A percentile compares a stretch with the other conserved stretches of the same genome.
phyloP scores from a whole-genome alignment of 2,113 vertebrate species.

The Noctilio leporinus region DNA sequence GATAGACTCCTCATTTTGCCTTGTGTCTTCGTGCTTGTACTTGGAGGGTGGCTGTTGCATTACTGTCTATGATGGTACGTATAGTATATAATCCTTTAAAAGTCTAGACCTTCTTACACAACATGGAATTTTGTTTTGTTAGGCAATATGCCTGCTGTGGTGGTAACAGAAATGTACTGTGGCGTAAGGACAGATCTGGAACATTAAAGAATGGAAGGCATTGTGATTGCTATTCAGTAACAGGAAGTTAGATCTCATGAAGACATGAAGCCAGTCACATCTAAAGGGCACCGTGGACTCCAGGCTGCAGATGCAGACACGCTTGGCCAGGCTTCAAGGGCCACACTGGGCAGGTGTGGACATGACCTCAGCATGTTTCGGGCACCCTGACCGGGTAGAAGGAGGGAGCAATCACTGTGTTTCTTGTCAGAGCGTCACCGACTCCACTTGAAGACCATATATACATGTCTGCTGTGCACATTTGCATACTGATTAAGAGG shows the following conservation, averaged over 20 bases:
- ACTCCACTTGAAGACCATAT: not conserved
- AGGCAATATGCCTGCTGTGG: not conserved
- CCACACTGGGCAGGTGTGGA: not conserved
- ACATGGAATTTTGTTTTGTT: not conserved
- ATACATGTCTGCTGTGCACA: not conserved
- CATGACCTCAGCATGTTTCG: not conserved
- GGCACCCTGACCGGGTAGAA: not conserved
- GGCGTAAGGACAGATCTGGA: not conserved
- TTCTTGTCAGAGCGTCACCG: not conserved
- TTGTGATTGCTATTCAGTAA: not conserved
- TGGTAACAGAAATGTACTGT: not conserved
- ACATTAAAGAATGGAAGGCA: slow-evolving; percentile 3
- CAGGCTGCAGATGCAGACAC: not conserved
- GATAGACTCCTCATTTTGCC: not conserved
- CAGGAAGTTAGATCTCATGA: not conserved
- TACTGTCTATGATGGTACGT: not conserved
- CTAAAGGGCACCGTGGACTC: not conserved
- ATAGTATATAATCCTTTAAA: not conserved
- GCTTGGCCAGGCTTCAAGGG: not conserved
- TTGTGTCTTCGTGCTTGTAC: not conserved
- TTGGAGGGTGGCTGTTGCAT: not conserved
- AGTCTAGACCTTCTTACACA: not conserved
- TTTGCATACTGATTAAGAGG: not conserved
- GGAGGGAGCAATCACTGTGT: not conserved
- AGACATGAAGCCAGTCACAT: not conserved